A percentile compares a stretch with the other conserved stretches of the same genome.
Conservation (phyloP, 2,113 vertebrate genomes). For the Tachycineta bicolor region DNA sequence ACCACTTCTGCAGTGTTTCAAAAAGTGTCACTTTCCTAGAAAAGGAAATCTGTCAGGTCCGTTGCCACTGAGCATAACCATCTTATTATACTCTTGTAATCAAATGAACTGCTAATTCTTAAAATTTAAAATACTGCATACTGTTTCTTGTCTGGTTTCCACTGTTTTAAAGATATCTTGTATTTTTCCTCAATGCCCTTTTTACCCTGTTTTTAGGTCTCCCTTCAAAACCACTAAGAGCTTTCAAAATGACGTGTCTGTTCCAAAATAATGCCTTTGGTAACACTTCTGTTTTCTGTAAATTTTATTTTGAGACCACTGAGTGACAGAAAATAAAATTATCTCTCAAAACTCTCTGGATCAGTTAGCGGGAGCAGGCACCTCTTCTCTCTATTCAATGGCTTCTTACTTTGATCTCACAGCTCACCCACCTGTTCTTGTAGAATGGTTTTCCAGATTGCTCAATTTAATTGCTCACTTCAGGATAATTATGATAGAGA, state of each 20-base stretch:
- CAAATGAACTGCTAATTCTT: not conserved
- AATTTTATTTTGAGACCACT: not conserved
- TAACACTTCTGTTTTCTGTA: not conserved
- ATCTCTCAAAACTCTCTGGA: not conserved
- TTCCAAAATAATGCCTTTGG: not conserved
- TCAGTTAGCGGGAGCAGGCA: not conserved
- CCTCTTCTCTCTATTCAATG: not conserved
- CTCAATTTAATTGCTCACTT: slow-evolving; percentile 20
- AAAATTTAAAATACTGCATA: not conserved
- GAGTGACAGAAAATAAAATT: not conserved
- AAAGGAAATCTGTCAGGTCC: not conserved
- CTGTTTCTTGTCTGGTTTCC: not conserved
- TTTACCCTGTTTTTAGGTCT: not conserved
- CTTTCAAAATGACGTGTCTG: not conserved
- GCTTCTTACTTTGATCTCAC: not conserved
- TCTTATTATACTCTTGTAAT: not conserved
- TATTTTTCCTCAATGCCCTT: not conserved
- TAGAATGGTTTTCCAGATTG: not conserved
- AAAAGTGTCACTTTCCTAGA: not conserved
- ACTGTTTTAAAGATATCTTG: not conserved
- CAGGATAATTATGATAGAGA: not conserved
- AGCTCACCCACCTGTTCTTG: not conserved
- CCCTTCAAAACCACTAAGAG: not conserved
- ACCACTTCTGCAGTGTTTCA: not conserved
- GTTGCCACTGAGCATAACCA: not conserved